Conservation (phyloP, 2,797 vertebrate genomes). For the Staurois parvus region DNA sequence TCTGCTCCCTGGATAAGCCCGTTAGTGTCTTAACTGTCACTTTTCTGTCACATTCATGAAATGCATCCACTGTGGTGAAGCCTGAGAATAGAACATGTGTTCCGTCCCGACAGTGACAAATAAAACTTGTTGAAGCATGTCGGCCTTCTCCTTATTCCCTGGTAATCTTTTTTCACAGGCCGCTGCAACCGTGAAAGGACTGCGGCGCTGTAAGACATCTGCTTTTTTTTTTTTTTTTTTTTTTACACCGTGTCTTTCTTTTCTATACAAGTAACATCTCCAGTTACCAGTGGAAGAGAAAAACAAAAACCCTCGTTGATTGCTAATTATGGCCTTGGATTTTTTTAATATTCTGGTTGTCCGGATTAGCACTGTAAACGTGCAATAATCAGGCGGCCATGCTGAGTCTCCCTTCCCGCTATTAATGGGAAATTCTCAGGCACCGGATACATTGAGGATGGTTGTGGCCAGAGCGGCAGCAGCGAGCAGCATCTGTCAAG, state of each 20-base stretch:
- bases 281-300: not conserved
- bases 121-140: slow-evolving; percentile 5
- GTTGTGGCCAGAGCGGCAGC: not conserved
- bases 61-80: not conserved
- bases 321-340: not conserved
- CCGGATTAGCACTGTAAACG: not conserved
- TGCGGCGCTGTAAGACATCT: not conserved
- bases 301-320: not conserved
- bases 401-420: not conserved
- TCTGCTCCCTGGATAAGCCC: no score
- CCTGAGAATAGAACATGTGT: not conserved
- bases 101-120: not conserved
- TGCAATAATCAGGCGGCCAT: not conserved
- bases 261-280: no score
- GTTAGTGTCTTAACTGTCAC: not conserved
- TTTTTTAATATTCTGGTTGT: not conserved
- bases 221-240: not conserved
- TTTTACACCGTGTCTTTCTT: no score
- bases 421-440: not conserved
- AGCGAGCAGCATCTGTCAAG: slow-evolving; percentile 38
- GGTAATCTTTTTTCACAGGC: not conserved
- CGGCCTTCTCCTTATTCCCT: not conserved
- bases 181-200: not conserved
- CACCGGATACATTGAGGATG: not conserved
- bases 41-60: not conserved